Conservation (phyloP, 2,888 invertebrate genomes). For the Phaedon cochleariae region DNA sequence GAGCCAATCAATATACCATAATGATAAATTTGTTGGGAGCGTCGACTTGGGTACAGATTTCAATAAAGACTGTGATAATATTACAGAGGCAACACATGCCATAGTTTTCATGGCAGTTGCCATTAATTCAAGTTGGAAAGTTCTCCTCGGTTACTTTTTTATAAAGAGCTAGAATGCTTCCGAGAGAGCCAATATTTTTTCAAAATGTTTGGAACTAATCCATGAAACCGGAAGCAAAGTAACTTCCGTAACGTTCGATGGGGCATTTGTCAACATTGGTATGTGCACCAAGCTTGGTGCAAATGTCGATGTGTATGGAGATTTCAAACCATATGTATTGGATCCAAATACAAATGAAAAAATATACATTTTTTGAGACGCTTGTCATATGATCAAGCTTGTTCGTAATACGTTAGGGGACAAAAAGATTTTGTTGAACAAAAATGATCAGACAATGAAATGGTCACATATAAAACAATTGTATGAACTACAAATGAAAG, state of each 20-base stretch:
- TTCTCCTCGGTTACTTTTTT: constrained; percentile 38
- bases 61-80: neutral
- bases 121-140: constrained; percentile 23
- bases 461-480: neutral
- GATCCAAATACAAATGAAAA: constrained; percentile 13
- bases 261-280: constrained; percentile 28
- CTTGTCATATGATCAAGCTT: neutral
- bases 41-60: constrained; percentile 20
- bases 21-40: constrained; percentile 22
- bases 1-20: constrained; percentile 12
- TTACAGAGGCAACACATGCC: too few relatives aligned
- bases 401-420: neutral
- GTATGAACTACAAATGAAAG: neutral
- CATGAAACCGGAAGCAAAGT: constrained; percentile 27
- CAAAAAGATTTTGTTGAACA: neutral
- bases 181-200: constrained; percentile 25
- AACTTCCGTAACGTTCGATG: constrained; percentile 36
- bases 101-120: constrained; percentile 39
- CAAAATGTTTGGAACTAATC: constrained; percentile 6
- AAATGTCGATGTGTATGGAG: constrained; percentile 5
- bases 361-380: constrained; percentile 15
- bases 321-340: constrained; percentile 22
- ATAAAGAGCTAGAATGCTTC: constrained; percentile 31
- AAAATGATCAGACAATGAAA: neutral
- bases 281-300: constrained; percentile 33